phyloP scores from a whole-genome alignment of 2,888 invertebrate species.

The Sesia bembeciformis region DNA sequence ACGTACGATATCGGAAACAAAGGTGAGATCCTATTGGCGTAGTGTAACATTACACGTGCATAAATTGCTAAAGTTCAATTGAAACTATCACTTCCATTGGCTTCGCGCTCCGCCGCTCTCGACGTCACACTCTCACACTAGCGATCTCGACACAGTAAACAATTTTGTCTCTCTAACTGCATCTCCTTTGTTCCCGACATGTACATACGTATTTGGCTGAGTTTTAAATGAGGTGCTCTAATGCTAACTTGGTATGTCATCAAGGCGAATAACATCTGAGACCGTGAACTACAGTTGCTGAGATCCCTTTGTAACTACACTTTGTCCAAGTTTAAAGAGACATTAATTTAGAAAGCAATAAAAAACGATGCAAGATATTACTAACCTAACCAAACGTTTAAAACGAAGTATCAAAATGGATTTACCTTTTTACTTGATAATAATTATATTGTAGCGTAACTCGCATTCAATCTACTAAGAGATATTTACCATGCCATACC shows the following conservation, averaged over 20 bases:
- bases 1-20: no score
- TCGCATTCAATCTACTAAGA: no score
- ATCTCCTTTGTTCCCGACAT: conserved; percentile 2
- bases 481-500: no score
- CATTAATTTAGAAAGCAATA: no score
- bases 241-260: not conserved
- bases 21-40: no score
- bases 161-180: conserved; percentile 13
- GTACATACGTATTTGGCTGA: not conserved
- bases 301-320: not conserved
- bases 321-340: no score
- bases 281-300: not conserved
- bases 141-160: conserved; percentile 19
- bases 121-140: not conserved
- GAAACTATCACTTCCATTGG: not conserved
- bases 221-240: not conserved
- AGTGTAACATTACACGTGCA: not conserved
- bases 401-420: no score
- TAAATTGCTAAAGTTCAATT: not conserved
- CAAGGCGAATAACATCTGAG: not conserved
- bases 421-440: no score
- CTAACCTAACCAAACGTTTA: no score
- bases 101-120: not conserved
- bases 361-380: no score
- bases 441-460: no score